Conservation (phyloP, 2,888 invertebrate genomes). For the Matsumyia berberina region DNA sequence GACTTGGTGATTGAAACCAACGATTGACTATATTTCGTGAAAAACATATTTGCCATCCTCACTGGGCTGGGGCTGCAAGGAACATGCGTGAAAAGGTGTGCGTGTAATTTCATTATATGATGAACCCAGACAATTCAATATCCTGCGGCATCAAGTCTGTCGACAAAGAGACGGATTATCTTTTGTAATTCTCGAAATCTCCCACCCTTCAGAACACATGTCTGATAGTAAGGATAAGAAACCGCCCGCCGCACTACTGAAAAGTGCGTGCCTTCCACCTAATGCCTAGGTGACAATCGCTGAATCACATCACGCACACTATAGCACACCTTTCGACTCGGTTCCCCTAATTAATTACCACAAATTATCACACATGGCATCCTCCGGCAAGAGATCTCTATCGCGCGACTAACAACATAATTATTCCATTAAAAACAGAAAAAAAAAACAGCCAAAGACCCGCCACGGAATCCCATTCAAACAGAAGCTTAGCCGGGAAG, state of each 20-base stretch:
- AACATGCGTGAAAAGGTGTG: too few relatives aligned
- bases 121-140: background rate
- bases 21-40: too few relatives aligned
- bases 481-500: slow-evolving; percentile 45
- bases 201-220: background rate
- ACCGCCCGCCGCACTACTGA: background rate
- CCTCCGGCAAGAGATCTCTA: slow-evolving; percentile 45
- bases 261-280: background rate
- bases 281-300: slow-evolving; percentile 55
- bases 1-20: too few relatives aligned
- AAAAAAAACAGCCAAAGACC: slow-evolving; percentile 2
- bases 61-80: too few relatives aligned
- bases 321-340: slow-evolving; percentile 12
- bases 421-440: slow-evolving; percentile 47
- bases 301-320: background rate
- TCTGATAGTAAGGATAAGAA: background rate
- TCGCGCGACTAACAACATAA: slow-evolving; percentile 54
- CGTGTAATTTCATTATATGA: too few relatives aligned
- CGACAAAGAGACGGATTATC: background rate
- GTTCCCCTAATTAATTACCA: slow-evolving; percentile 53
- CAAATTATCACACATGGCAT: slow-evolving; percentile 48
- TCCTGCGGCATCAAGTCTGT: background rate
- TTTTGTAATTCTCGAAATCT: slow-evolving; percentile 1
- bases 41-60: too few relatives aligned
- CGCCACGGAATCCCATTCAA: slow-evolving; percentile 16